A percentile compares a stretch with the other conserved stretches of the same genome.
phyloP scores from a whole-genome alignment of 35 echinoderm and acorn worm species.

The Apostichopus japonicus region DNA sequence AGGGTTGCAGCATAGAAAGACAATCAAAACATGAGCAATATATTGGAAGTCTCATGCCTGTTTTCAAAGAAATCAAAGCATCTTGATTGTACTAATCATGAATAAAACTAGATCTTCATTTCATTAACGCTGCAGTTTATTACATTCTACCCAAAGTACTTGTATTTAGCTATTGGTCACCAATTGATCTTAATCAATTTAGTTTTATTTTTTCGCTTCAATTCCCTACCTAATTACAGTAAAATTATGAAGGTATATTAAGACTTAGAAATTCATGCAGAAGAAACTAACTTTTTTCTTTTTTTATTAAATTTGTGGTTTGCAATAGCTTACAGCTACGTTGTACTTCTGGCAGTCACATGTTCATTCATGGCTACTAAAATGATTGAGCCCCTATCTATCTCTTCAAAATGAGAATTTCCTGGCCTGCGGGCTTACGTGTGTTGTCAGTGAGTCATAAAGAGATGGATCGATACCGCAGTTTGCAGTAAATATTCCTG shows the following conservation, averaged over 20 bases:
- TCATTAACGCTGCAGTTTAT: slow-evolving; percentile 1
- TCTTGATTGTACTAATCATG: too few relatives aligned
- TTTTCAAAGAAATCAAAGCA: too few relatives aligned
- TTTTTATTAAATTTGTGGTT: too few relatives aligned
- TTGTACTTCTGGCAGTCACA: background rate
- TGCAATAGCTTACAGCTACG: background rate
- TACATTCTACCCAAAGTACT: background rate
- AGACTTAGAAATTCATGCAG: too few relatives aligned
- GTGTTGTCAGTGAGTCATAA: background rate
- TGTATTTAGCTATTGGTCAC: background rate
- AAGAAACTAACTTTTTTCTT: too few relatives aligned
- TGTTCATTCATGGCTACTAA: background rate
- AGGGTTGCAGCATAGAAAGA: too few relatives aligned
- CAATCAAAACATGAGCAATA: too few relatives aligned
- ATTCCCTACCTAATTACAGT: background rate
- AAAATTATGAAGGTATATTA: background rate
- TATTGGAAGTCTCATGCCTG: too few relatives aligned
- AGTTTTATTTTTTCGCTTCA: background rate
- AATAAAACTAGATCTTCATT: background rate
- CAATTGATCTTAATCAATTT: slow-evolving; percentile 20
- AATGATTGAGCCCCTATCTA: background rate
- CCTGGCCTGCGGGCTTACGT: background rate
- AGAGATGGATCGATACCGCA: background rate
- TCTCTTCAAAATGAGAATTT: slow-evolving; percentile 15
- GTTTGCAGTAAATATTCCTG: background rate